Evolutionary conservation across 2,888 invertebrate genomes (phyloP), one percentile per base, ranked within the genome.

Genomic region (Unio pictorum): DNA sequence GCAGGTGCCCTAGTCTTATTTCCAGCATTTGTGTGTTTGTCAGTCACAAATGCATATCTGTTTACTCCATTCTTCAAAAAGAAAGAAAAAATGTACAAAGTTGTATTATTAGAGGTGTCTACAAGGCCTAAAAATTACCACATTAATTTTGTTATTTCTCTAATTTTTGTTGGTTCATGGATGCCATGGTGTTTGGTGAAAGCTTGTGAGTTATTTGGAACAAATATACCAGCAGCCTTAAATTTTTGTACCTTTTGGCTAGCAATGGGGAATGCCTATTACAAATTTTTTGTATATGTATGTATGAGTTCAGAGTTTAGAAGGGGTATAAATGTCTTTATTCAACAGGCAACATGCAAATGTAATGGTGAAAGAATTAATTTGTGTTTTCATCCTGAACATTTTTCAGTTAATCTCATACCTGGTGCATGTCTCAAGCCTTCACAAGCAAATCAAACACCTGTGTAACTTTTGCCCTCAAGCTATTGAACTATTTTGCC

Each of bases 201-300:
- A 81, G 91, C 95, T 75, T 96, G 95, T 91, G 95, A 92, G 74
- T 80, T 91, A n/a, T 75, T 76, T 26, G 72, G 68, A 23, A 64
- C 70, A 6, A 64, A 73, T 64, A 74, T 95, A 87, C 95, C 95
- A 55, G 67, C 74, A 20, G 62, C 84, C 94, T 91, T 97, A 80
- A 96, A 97, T 91, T 98, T 97, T 89, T 94, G 94, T 77, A 94
- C 97, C 80, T 95, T 97, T 68, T 98, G 98, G 98, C 92, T 98
- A 84, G 98, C 97, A 64, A 94, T 98, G 83, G 92, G 96, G 81
- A 98, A 98, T 91, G 96, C 96, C 64, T 95, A 96, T 91, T 97
- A 97, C 95, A 98, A 98, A 91, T 95, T 97, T 78, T 91, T 98
- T 76, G 95, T 98, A 83, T 94, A 98, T 89, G 92, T 96, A 81